Evolutionary conservation across 2,888 invertebrate species (phyloP), one percentile per base, ranked within the genome.

Genomic region (Platycheirus rosarum): DNA sequence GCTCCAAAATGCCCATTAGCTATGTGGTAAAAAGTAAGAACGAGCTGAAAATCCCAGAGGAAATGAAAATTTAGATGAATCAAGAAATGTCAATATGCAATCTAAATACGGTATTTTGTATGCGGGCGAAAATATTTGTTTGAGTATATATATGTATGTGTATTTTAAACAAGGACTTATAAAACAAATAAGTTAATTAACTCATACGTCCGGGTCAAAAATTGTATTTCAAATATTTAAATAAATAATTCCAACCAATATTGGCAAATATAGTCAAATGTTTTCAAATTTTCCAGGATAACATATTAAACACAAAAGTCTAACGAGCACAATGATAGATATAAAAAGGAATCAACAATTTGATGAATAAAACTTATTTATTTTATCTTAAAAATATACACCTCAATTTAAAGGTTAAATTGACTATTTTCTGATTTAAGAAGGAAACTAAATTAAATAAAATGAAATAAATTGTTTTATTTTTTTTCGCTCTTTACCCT

Each of bases 1-100:
- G 16, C 53, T 26, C 7, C 13, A 8, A 44, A 44, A 62, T 51
- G 37, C 16, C 73, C 78, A 62, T 48, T 16, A 48, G 53, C 73
- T 48, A 48, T 62, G 40, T 60, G 42, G 26, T 60, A 26, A 60
- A 26, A 60, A 42, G 37, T 60, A 3, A 23, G 23, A 48, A 18
- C 18, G n/a, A 53, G n/a, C n/a, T n/a, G 3, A 5, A 35, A 20
- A n/a, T n/a, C 35, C n/a, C 6, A 18, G n/a, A 18, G n/a, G 53
- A 7, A 32, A 32, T 51, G 2, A 18, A 11, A 2, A 32, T 23
- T 23, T 23, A 23, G 23, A 23, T 6, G 6, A 51, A 32, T 32
- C 6, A n/a, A 11, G 11, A n/a, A 6, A 23, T 23, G 23, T 6
- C 48, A 49, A 29, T 49, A 7, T 13, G 49, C 13, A 49, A 29